Conservation (phyloP, 2,797 vertebrate genomes). For the Pogonophryne albipinna region DNA sequence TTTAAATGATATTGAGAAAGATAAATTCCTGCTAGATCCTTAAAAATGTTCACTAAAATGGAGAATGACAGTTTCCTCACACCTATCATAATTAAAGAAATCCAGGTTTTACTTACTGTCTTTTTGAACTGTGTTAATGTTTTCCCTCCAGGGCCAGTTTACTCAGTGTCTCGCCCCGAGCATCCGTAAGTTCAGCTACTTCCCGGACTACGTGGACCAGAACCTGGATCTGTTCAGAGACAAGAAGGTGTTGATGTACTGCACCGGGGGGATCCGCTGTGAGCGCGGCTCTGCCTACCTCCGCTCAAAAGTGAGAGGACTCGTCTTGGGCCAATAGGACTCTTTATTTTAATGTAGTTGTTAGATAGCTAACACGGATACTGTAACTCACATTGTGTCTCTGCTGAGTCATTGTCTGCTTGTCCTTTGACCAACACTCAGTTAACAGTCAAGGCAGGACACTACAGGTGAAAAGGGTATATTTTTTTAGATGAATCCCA, state of each 20-base stretch:
- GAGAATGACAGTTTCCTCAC: not conserved
- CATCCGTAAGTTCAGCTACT: slow-evolving; percentile 99
- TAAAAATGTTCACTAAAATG: not conserved
- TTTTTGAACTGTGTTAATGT: not conserved
- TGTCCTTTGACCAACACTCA: not conserved
- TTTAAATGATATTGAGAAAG: not conserved
- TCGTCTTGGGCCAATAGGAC: not conserved
- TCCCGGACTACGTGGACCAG: slow-evolving; percentile 94
- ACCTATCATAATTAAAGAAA: not conserved
- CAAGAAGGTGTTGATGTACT: slow-evolving; percentile 98
- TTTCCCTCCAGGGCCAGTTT: slow-evolving; percentile 89
- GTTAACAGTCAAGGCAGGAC: too few relatives aligned
- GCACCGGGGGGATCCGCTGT: slow-evolving; percentile 97
- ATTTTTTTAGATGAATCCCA: too few relatives aligned
- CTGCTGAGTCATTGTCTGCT: not conserved
- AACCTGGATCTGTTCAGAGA: slow-evolving; percentile 93
- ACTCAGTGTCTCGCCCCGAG: slow-evolving; percentile 93
- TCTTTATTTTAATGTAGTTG: not conserved
- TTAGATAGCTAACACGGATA: not conserved
- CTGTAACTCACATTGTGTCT: not conserved
- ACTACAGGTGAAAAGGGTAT: too few relatives aligned
- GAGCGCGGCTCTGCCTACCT: slow-evolving; percentile 97
- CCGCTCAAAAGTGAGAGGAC: slow-evolving; percentile 88
- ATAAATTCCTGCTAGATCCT: not conserved
- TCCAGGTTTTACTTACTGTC: not conserved